These are phyloP conservation scores for Tiaroga cobitis DNA, from an alignment of 2,797 vertebrate species.

Conservation along the genomic window DNA sequence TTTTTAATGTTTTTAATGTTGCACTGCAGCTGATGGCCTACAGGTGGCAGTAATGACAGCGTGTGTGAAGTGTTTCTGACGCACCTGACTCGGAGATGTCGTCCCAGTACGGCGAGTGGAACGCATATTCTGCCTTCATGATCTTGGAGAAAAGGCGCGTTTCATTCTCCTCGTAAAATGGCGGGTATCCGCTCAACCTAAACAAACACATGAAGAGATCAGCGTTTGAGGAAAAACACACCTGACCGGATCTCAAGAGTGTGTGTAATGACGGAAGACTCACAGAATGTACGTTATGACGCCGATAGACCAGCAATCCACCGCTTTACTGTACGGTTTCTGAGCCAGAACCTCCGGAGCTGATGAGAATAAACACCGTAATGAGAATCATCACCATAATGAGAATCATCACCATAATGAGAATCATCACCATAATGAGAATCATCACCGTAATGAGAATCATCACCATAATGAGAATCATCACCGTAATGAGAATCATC, in stretches of 20 bases:
- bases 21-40: not conserved
- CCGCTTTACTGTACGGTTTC: slow-evolving; percentile 94
- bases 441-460: no score
- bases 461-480: not conserved
- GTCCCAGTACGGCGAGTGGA: slow-evolving; percentile 95
- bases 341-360: slow-evolving; percentile 93
- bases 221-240: not conserved
- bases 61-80: not conserved
- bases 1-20: not conserved
- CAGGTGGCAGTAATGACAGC: not conserved
- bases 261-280: slow-evolving; percentile 66
- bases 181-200: slow-evolving; percentile 93
- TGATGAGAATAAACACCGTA: slow-evolving; percentile 59
- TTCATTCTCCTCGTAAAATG: slow-evolving; percentile 94
- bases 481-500: no score
- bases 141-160: slow-evolving; percentile 92
- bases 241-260: not conserved
- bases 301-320: slow-evolving; percentile 98
- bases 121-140: slow-evolving; percentile 90
- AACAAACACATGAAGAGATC: not conserved
- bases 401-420: not conserved
- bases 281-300: slow-evolving; percentile 96
- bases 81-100: slow-evolving; percentile 93
- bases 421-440: not conserved
- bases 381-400: not conserved